These are phyloP conservation scores for Girardinichthys multiradiatus DNA, from an alignment of 2,113 vertebrate species.

Conservation along the genomic window DNA sequence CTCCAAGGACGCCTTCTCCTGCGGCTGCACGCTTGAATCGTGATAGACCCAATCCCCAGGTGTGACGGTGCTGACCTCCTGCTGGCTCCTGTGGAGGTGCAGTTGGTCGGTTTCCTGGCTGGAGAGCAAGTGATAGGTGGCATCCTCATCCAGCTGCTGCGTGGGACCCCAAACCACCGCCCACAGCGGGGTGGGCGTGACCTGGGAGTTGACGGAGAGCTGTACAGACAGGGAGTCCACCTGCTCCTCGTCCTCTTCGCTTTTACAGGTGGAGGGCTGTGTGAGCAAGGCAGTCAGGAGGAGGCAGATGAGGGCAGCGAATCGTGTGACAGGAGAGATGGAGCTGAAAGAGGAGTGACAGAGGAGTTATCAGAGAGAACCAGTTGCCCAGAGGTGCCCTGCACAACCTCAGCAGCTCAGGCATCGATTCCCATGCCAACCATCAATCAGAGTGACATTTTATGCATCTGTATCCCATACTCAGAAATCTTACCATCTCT, in stretches of 20 bases:
- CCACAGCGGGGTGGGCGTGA: conserved; percentile 82
- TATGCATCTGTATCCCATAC: conserved; percentile 45
- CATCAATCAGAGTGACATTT: conserved; percentile 68
- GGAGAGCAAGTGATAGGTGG: conserved; percentile 80
- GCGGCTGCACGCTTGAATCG: conserved; percentile 55
- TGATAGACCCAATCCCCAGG: conserved; percentile 66
- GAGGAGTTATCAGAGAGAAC: conserved; percentile 58
- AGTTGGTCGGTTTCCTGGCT: conserved; percentile 74
- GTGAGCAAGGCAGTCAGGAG: conserved; percentile 74
- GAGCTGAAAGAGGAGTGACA: conserved; percentile 65
- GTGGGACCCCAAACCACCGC: conserved; percentile 84
- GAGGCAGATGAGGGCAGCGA: conserved; percentile 74
- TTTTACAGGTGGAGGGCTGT: conserved; percentile 73
- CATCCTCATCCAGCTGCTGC: conserved; percentile 76
- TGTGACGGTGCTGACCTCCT: conserved; percentile 51
- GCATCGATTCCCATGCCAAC: conserved; percentile 49
- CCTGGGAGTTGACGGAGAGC: conserved; percentile 78
- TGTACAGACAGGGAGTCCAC: conserved; percentile 67
- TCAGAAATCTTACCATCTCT: conserved; percentile 81
- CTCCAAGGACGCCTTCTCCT: conserved; percentile 58
- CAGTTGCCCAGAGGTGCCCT: conserved; percentile 30
- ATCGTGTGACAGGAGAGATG: conserved; percentile 81
- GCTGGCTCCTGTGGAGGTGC: conserved; percentile 49
- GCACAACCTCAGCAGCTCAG: conserved; percentile 44
- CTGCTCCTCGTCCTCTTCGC: conserved; percentile 72